phyloP scores from a whole-genome alignment of 2,888 invertebrate genomes.

The Pseudococcus jackbeardsleyi region DNA sequence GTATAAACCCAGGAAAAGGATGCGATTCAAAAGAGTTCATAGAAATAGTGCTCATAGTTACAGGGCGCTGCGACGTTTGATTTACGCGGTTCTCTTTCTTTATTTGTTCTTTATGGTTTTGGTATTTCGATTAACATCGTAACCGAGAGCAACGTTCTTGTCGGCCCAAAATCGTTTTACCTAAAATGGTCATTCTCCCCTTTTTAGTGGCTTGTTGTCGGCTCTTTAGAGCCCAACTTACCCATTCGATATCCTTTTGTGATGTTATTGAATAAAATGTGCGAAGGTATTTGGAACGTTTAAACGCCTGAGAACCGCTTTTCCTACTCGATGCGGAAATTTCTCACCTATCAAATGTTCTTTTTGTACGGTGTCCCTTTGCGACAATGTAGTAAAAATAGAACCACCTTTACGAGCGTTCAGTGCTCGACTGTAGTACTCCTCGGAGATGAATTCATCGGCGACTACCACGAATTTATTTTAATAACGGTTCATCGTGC shows the following conservation, averaged over 20 bases:
- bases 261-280: constrained; percentile 39
- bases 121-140: constrained; percentile 44
- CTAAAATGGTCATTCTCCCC: constrained; percentile 28
- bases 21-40: constrained; percentile 39
- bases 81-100: constrained; percentile 41
- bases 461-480: not conserved
- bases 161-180: not conserved
- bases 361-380: not conserved
- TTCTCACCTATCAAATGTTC: constrained; percentile 12
- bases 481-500: not conserved
- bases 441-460: constrained; percentile 11
- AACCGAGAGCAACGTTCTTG: not conserved
- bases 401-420: not conserved
- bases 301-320: not conserved
- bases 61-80: constrained; percentile 20
- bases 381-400: constrained; percentile 36
- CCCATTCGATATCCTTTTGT: constrained; percentile 36
- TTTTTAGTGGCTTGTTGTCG: constrained; percentile 41
- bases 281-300: constrained; percentile 15
- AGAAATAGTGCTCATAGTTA: constrained; percentile 33
- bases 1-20: constrained; percentile 23
- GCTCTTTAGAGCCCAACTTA: not conserved
- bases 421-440: not conserved
- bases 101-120: constrained; percentile 41
- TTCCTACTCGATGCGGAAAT: not conserved